Conservation (phyloP, 2,888 invertebrate species). For the Eristalinus aeneus region DNA sequence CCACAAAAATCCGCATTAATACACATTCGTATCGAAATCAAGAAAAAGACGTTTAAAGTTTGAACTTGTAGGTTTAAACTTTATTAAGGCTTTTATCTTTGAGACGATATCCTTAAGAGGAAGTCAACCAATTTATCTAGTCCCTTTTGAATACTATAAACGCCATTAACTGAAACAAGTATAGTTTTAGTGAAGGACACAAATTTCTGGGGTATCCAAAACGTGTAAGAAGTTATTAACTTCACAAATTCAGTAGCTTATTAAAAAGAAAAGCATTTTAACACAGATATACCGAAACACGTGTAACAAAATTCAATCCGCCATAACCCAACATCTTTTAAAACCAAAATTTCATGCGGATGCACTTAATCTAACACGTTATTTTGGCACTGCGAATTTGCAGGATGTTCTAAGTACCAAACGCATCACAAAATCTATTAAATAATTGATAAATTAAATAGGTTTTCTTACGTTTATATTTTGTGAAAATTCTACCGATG, state of each 20-base stretch:
- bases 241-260: background rate
- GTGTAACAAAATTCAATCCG: conserved; percentile 49
- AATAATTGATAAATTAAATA: conserved; percentile 45
- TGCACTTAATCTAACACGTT: conserved; percentile 7
- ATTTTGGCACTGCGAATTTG: background rate
- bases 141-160: conserved; percentile 74
- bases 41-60: background rate
- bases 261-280: background rate
- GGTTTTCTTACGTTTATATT: conserved; percentile 78
- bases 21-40: background rate
- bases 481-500: conserved; percentile 77
- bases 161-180: conserved; percentile 54
- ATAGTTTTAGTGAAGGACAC: conserved; percentile 71
- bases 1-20: background rate
- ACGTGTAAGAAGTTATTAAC: background rate
- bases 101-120: conserved; percentile 76
- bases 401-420: background rate
- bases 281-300: conserved; percentile 43
- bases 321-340: conserved; percentile 64
- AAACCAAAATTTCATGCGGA: background rate
- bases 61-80: conserved; percentile 72
- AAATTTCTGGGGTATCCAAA: background rate
- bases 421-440: conserved; percentile 6
- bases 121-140: conserved; percentile 73
- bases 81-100: conserved; percentile 75